A percentile compares a stretch with the other conserved stretches of the same genome.
Evolutionary conservation across 2,113 vertebrate genomes (phyloP).

Genomic region (Caretta caretta): DNA sequence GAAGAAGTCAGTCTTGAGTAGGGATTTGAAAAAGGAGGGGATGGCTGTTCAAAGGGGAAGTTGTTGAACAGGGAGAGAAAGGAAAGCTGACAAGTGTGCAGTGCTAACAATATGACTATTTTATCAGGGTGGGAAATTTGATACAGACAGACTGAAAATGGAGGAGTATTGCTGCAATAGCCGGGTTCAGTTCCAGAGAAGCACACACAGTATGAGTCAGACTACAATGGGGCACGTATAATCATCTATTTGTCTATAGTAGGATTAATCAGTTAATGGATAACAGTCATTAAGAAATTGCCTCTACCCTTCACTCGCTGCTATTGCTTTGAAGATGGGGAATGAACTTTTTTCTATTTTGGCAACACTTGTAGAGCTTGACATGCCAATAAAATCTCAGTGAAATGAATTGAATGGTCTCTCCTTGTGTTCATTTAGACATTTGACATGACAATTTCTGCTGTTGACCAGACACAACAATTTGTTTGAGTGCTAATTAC

Average conservation of each 20-base stretch:
- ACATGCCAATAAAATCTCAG: neutral
- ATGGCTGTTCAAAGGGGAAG: neutral
- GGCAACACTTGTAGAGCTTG: neutral
- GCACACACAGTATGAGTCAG: neutral
- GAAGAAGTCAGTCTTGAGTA: neutral
- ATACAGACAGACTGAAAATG: neutral
- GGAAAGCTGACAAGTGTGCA: neutral
- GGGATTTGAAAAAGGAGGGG: neutral
- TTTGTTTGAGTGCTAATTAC: neutral
- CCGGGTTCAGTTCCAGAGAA: neutral
- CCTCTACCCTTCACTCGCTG: slow-evolving; percentile 16
- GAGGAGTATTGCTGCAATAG: neutral
- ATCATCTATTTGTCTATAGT: neutral
- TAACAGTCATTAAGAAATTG: neutral
- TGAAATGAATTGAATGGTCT: neutral
- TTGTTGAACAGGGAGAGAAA: neutral
- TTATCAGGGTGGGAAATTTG: neutral
- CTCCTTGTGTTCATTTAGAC: neutral
- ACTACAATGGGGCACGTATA: neutral
- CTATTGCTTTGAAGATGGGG: neutral
- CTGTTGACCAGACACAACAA: neutral
- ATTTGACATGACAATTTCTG: neutral
- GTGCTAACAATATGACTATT: neutral
- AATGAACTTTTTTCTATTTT: slow-evolving; percentile 7
- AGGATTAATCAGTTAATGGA: neutral